Base-by-base conservation (phyloP, 1,140 invertebrate species). In the Drosophila hydei region DNA sequence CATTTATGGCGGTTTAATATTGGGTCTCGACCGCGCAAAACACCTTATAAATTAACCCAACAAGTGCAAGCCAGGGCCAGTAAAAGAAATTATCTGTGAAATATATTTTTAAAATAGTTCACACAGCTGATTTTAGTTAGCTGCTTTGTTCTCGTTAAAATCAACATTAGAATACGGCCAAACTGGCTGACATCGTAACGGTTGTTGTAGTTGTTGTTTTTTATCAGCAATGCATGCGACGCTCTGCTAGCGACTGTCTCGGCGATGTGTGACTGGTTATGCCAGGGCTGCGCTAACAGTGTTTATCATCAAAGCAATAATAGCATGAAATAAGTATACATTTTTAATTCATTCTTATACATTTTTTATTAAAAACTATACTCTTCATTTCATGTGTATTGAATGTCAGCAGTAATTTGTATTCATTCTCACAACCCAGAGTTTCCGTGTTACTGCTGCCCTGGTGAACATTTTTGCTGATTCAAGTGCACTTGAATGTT, bases 121-220 rank as follows among this genome's bases (percentile, higher is more conserved):
- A 72, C 50, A 77, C 74, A 81, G 64, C 63, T 77, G 65, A 71
- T 67, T 75, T 70, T 52, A 19, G 45, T 45, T 69, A 59, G 72
- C 67, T 63, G 18, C 52, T 33, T 40, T 42, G 38, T 48, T 36
- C 21, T 23, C 19, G 54, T 23, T 38, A 23, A 47, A 16, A 40
- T 19, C 43, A 23, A 23, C 38, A 51, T 27, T n/a, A 36, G 42
- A 54, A 18, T 11, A 27, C 23, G 21, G 21, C 8, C 23, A 38
- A 47, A 38, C 18, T 25, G 40, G 4, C 19, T 48, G 42, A 11
- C 23, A 36, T 30, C 27, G n/a, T 43, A 42, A 19, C 18, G 19
- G 14, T 40, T 42, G 7, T 55, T 36, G 18, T 42, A 12, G 2
- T 54, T 42, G 14, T 3, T 59, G 16, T 30, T 43, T 19, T 43